phyloP scores from a whole-genome alignment of 2,113 vertebrate genomes.

The Phalacrocorax carbo region DNA sequence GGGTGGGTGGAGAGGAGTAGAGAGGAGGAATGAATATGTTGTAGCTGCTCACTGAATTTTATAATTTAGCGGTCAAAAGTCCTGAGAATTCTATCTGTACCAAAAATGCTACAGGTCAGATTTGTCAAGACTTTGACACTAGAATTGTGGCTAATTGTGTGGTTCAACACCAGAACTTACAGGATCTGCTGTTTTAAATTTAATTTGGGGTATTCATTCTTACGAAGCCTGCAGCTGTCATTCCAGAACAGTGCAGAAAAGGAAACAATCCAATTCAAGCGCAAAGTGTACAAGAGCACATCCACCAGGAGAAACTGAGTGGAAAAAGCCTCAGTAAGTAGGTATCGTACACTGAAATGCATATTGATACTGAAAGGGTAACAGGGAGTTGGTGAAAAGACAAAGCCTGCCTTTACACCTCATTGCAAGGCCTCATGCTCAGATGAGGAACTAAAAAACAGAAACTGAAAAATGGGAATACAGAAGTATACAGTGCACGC shows the following conservation, averaged over 20 bases:
- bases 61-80: neutral
- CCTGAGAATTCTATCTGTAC: neutral
- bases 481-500: neutral
- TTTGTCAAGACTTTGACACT: neutral
- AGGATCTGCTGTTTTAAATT: neutral
- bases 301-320: neutral
- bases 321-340: neutral
- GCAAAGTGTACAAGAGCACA: neutral
- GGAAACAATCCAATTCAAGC: neutral
- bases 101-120: neutral
- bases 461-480: neutral
- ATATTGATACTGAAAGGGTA: neutral
- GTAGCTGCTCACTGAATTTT: neutral
- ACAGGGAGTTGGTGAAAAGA: neutral
- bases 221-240: neutral
- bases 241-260: neutral
- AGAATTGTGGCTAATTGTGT: neutral
- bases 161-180: neutral
- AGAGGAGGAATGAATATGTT: neutral
- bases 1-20: neutral
- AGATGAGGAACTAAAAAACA: neutral
- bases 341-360: neutral
- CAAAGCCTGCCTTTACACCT: neutral
- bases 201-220: neutral
- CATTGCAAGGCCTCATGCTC: no score